Percentiles rank a stretch among this genome's conserved stretches.
Conservation (phyloP, 2,888 invertebrate genomes). For the Chrysotoxum bicinctum region DNA sequence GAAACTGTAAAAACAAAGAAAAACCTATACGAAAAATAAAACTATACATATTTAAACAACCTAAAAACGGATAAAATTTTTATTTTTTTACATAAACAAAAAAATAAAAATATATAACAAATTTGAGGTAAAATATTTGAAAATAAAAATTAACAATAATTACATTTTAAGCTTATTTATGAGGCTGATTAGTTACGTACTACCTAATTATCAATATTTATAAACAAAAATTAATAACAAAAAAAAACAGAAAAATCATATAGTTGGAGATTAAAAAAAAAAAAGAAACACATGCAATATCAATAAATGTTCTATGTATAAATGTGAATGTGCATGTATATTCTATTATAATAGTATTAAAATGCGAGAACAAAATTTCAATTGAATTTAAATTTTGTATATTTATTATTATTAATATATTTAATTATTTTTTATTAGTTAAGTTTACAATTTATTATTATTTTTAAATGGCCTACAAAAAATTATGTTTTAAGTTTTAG, state of each 20-base stretch:
- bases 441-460: conserved; percentile 42
- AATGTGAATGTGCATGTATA: conserved; percentile 35
- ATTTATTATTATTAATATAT: conserved; percentile 48
- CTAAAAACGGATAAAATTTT: conserved; percentile 31
- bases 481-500: conserved; percentile 56
- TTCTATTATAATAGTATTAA: conserved; percentile 39
- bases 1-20: conserved; percentile 38
- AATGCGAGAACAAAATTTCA: conserved; percentile 35
- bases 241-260: conserved; percentile 20
- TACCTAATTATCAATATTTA: conserved; percentile 72
- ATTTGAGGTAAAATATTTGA: conserved; percentile 25
- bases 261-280: conserved; percentile 28
- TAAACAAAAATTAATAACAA: conserved; percentile 37
- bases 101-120: conserved; percentile 43
- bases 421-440: conserved; percentile 27
- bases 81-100: conserved; percentile 65
- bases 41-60: conserved; percentile 51
- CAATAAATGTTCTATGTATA: conserved; percentile 54
- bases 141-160: conserved; percentile 70
- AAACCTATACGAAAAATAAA: conserved; percentile 57
- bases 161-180: conserved; percentile 75
- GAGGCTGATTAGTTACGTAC: conserved; percentile 75
- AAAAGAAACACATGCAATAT: conserved; percentile 51
- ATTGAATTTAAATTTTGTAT: conserved; percentile 52
- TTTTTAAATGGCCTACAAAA: conserved; percentile 58